Evolutionary conservation across 2,113 vertebrate species (phyloP), one percentile per base, ranked within the genome.

Genomic region (Etheostoma spectabile): DNA sequence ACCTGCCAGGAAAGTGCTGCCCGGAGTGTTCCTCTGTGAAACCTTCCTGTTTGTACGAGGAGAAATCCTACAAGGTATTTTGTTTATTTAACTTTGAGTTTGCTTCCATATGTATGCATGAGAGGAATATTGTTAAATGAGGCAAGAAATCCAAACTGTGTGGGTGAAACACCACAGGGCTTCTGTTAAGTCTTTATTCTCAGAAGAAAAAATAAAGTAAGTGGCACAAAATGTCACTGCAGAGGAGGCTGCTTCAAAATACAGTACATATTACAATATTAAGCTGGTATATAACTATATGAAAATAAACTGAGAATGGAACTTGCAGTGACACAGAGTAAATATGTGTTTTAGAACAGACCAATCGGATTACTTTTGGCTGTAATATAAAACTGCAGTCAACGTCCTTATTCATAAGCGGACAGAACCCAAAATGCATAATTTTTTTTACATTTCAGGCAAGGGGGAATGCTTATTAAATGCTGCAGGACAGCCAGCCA

Each of bases 1-100:
- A 96, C 80, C 89, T 97, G 24, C 88, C 93, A 38, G 96, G 93
- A 53, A 97, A 96, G 86, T 99, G 98, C 88, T 99, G 98, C 82
- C 95, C 96, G 11, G 96, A 98, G 91, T 99, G 98, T 87, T 90
- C 95, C 64, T 87, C 95, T 2, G 84, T 68, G 7, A 94, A 62
- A 38, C 82, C 92, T 5, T 77, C 88, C 77, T 99, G 98, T 94
- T 76, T 95, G 76, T 93, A 96, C 82, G 80, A 95, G 74, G 95
- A 89, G 18, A 91, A 93, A 68, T 85, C 85, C 87, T 95, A 94
- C 92, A 90, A 95, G 92, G 98, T 99, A 87, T 18, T 51, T 74
- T 27, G 22, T 1, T 51, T 30, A 49, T 18, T 33, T 57, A 0
- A 35, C n/a, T 51, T 7, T 53, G 16, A 19, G 14, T 22, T 0